A percentile compares a stretch with the other conserved stretches of the same genome.
Conservation (phyloP, 2,113 vertebrate genomes). For the Lucifuga dentata region DNA sequence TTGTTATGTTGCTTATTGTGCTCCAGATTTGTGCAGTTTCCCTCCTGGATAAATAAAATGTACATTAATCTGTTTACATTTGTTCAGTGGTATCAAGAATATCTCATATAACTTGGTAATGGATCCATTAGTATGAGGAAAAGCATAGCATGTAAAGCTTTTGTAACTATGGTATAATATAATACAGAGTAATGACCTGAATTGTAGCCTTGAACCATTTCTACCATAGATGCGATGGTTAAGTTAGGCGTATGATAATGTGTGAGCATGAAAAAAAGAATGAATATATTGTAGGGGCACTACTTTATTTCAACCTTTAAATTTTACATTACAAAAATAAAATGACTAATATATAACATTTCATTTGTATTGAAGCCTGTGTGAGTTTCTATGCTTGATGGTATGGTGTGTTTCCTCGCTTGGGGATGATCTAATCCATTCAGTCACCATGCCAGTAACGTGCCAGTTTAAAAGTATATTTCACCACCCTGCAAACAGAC, state of each 20-base stretch:
- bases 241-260: slow-evolving; percentile 21
- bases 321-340: slow-evolving; percentile 67
- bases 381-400: slow-evolving; percentile 2
- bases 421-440: slow-evolving; percentile 3
- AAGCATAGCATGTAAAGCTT: slow-evolving; percentile 45
- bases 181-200: slow-evolving; percentile 58
- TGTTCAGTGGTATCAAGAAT: slow-evolving; percentile 23
- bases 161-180: slow-evolving; percentile 17
- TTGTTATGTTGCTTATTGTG: slow-evolving; percentile 12
- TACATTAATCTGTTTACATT: slow-evolving; percentile 14
- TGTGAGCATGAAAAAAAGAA: slow-evolving; percentile 22
- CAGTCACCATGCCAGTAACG: slow-evolving; percentile 18
- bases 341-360: slow-evolving; percentile 55
- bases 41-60: slow-evolving; percentile 28
- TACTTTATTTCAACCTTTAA: slow-evolving; percentile 65
- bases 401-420: slow-evolving; percentile 11
- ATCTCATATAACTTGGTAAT: slow-evolving; percentile 43
- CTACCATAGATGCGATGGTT: slow-evolving; percentile 18
- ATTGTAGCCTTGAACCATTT: slow-evolving; percentile 40
- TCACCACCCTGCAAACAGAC: slow-evolving; percentile 89
- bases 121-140: slow-evolving; percentile 54
- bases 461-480: slow-evolving; percentile 87
- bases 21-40: slow-evolving; percentile 2
- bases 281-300: slow-evolving; percentile 38
- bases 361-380: slow-evolving; percentile 39